Percentiles rank a stretch among this genome's conserved stretches.
Evolutionary conservation across 2,888 invertebrate genomes (phyloP).

Genomic region (Sisyra nigra): DNA sequence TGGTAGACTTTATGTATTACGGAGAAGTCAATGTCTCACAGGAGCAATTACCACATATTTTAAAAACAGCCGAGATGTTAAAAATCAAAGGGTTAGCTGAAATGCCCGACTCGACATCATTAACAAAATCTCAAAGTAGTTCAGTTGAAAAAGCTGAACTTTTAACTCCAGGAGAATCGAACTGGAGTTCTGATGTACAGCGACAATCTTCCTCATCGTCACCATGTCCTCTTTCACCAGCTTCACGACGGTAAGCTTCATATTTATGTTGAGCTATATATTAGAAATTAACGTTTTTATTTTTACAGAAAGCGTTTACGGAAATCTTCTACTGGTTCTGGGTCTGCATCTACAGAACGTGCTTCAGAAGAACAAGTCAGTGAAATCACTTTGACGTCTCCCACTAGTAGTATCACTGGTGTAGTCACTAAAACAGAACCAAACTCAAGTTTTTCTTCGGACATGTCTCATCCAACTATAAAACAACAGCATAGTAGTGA

Average conservation of each 20-base stretch:
- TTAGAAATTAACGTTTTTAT: too few species aligned
- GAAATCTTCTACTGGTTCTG: slow-evolving; percentile 45
- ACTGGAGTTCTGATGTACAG: slow-evolving; percentile 35
- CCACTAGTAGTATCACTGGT: slow-evolving; percentile 23
- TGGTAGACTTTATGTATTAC: slow-evolving; percentile 87
- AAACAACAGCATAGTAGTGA: slow-evolving; percentile 23
- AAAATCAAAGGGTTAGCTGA: slow-evolving; percentile 82
- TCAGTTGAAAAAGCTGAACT: slow-evolving; percentile 31
- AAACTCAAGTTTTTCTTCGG: slow-evolving; percentile 18
- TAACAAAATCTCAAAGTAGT: slow-evolving; percentile 53
- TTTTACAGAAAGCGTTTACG: slow-evolving; percentile 41
- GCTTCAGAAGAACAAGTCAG: slow-evolving; percentile 31
- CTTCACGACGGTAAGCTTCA: slow-evolving; percentile 21
- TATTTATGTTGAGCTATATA: slow-evolving; percentile 2
- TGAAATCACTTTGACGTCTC: slow-evolving; percentile 29
- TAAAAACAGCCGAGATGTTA: slow-evolving; percentile 70
- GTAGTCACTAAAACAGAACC: slow-evolving; percentile 4
- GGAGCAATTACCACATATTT: slow-evolving; percentile 63
- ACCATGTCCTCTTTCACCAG: slow-evolving; percentile 37
- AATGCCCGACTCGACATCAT: slow-evolving; percentile 62
- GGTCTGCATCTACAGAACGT: slow-evolving; percentile 36
- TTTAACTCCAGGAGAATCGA: slow-evolving; percentile 37
- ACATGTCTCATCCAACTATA: slow-evolving; percentile 16
- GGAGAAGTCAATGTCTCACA: slow-evolving; percentile 86
- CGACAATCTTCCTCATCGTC: slow-evolving; percentile 48